phyloP scores from a whole-genome alignment of 2,888 invertebrate genomes.

The Zaprionus obscuricornis region DNA sequence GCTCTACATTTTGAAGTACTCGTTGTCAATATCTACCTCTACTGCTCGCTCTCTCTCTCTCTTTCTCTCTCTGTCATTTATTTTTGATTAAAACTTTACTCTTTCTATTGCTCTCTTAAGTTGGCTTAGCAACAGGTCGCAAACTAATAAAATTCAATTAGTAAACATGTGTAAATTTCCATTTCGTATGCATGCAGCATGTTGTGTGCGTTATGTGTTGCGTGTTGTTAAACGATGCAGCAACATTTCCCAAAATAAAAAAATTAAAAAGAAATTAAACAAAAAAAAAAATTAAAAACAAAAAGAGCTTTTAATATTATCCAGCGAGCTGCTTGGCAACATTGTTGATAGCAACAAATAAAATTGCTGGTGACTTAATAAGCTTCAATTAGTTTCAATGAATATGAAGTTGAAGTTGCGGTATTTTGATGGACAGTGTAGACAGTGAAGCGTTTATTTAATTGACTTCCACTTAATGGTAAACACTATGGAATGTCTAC shows the following conservation, averaged over 20 bases:
- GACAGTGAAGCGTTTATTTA: constrained; percentile 54
- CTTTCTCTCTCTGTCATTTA: constrained; percentile 35
- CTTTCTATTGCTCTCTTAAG: constrained; percentile 8
- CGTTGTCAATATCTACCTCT: too few relatives aligned
- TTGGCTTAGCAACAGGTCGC: constrained; percentile 15
- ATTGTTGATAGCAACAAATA: constrained; percentile 32
- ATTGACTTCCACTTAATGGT: constrained; percentile 48
- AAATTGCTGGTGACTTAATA: constrained; percentile 42
- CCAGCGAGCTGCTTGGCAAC: constrained; percentile 25
- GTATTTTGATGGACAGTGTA: constrained; percentile 43
- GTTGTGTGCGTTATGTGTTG: too few relatives aligned
- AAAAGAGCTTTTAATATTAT: too few relatives aligned
- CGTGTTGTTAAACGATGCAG: constrained; percentile 24
- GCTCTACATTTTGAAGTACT: background rate
- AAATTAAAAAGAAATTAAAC: too few relatives aligned
- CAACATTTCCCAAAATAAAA: constrained; percentile 24
- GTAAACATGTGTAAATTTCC: constrained; percentile 20
- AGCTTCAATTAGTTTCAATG: constrained; percentile 67
- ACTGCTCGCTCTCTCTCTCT: constrained; percentile 4
- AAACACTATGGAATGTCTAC: constrained; percentile 30
- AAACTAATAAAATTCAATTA: constrained; percentile 36
- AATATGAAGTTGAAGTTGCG: constrained; percentile 50
- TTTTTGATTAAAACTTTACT: too few relatives aligned
- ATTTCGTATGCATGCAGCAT: constrained; percentile 4
- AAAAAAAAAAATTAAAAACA: too few relatives aligned